A percentile compares a stretch with the other conserved stretches of the same genome.
phyloP scores from a whole-genome alignment of 2,888 invertebrate genomes.

The Scaeva pyrastri region DNA sequence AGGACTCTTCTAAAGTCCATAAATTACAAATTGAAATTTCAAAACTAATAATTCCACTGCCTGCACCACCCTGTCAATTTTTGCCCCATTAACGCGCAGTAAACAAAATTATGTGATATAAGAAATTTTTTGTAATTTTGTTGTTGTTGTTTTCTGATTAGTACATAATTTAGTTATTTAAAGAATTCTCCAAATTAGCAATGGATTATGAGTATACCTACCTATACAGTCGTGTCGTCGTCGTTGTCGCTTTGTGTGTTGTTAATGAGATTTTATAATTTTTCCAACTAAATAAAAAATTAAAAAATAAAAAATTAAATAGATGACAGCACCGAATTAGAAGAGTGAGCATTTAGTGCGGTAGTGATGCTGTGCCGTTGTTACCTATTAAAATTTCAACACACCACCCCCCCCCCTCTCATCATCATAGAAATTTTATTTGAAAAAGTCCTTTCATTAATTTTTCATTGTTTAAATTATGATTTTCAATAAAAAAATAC shows the following conservation, averaged over 20 bases:
- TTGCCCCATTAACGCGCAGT: conserved; percentile 21
- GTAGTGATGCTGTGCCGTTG: no score
- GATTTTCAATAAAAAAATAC: conserved; percentile 10
- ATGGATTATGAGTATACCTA: not conserved
- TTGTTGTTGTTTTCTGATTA: conserved; percentile 6
- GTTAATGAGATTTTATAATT: conserved; percentile 34
- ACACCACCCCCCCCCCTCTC: no score
- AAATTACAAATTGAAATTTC: no score
- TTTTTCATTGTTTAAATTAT: conserved; percentile 29
- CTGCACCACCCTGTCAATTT: not conserved
- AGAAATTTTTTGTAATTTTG: conserved; percentile 19
- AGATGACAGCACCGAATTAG: conserved; percentile 8
- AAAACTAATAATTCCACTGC: not conserved
- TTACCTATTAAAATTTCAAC: no score
- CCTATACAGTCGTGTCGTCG: no score
- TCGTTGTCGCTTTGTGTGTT: conserved; percentile 4
- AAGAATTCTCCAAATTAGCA: conserved; percentile 45
- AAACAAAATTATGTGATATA: conserved; percentile 31
- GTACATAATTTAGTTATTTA: conserved; percentile 21
- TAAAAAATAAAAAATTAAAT: not conserved
- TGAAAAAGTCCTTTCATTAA: conserved; percentile 16
- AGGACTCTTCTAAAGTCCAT: no score
- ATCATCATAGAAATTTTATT: conserved; percentile 11
- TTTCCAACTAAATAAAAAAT: no score
- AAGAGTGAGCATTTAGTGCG: not conserved